Evolutionary conservation across 2,888 invertebrate species (phyloP).

Genomic region (Yponomeuta evonymella): DNA sequence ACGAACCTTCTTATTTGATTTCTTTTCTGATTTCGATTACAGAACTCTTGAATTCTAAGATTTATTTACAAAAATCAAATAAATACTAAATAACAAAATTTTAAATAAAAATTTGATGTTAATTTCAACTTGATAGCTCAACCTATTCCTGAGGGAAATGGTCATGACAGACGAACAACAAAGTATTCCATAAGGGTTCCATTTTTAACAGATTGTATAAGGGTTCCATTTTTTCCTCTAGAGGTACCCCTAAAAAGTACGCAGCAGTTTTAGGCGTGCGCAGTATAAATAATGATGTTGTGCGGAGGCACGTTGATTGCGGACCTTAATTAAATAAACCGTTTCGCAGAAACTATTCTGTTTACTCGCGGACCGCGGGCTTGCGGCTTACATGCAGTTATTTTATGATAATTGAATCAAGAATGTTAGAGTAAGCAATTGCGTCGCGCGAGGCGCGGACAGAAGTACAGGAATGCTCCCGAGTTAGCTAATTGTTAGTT

Average conservation of each 20-base stretch:
- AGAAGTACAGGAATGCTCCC: background rate
- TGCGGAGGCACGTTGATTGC: constrained; percentile 22
- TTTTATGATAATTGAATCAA: constrained; percentile 17
- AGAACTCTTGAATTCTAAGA: too few species aligned
- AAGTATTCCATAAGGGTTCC: too few species aligned
- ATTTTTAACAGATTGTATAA: too few species aligned
- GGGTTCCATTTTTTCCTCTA: too few species aligned
- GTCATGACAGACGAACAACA: too few species aligned
- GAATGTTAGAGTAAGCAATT: constrained; percentile 16
- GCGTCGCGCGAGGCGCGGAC: background rate
- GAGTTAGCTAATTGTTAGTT: background rate
- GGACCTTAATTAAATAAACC: constrained; percentile 65
- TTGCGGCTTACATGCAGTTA: constrained; percentile 5
- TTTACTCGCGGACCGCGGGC: constrained; percentile 8
- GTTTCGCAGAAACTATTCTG: constrained; percentile 37
- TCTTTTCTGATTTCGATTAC: too few species aligned
- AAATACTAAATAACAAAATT: too few species aligned
- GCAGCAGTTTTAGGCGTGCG: constrained; percentile 2
- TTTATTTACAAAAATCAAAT: too few species aligned
- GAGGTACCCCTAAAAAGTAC: background rate
- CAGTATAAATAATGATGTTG: constrained; percentile 13
- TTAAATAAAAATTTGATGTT: too few species aligned
- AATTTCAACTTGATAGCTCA: too few species aligned
- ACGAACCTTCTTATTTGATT: too few species aligned
- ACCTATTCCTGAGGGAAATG: too few species aligned